These are phyloP conservation scores for Ceuthmochares aereus DNA, from an alignment of 2,113 vertebrate species.

Conservation along the genomic window DNA sequence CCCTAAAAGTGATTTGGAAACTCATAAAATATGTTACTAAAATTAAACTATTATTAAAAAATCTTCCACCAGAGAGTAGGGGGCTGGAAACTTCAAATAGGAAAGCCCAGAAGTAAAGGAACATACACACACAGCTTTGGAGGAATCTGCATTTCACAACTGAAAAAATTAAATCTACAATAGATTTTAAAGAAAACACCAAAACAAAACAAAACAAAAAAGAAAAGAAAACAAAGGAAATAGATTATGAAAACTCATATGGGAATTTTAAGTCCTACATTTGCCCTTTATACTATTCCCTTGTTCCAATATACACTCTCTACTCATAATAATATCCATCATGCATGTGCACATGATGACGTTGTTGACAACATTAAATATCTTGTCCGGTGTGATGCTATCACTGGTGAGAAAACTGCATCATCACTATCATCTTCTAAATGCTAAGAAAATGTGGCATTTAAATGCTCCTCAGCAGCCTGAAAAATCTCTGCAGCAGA, in stretches of 20 bases:
- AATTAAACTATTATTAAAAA: background rate
- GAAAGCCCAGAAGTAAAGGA: background rate
- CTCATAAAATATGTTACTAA: background rate
- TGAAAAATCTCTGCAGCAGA: background rate
- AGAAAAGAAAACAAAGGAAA: background rate
- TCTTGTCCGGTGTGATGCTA: background rate
- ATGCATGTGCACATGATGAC: background rate
- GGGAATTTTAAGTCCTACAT: background rate
- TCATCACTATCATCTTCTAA: background rate
- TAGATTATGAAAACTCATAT: background rate
- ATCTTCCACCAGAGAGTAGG: background rate
- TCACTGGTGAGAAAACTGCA: background rate
- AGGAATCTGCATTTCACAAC: background rate
- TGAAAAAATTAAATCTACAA: background rate
- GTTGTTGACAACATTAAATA: background rate
- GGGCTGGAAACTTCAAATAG: background rate
- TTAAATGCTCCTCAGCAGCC: background rate
- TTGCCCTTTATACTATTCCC: background rate
- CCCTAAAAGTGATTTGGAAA: background rate
- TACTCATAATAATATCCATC: background rate
- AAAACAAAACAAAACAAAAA: background rate
- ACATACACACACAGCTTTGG: background rate
- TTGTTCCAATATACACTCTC: background rate
- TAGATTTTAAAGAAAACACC: background rate
- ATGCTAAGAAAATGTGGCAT: background rate